phyloP scores from a whole-genome alignment of 1,140 invertebrate genomes.

The Drosophila setifemur region DNA sequence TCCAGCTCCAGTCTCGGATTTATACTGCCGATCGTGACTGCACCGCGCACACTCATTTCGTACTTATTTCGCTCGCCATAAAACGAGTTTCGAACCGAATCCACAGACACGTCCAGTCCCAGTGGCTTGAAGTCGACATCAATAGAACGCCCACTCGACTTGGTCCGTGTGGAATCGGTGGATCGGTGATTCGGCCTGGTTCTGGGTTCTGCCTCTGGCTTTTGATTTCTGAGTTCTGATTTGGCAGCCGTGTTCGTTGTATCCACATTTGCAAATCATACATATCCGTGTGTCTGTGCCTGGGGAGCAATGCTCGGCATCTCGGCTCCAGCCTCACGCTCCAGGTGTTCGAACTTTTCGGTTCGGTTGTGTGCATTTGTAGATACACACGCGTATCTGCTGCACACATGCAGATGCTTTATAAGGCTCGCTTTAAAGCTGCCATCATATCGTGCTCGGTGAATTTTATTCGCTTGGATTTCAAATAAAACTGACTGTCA shows the following conservation, averaged over 20 bases:
- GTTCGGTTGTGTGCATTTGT: neutral
- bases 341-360: constrained; percentile 71
- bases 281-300: constrained; percentile 11
- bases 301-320: constrained; percentile 67
- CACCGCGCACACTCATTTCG: constrained; percentile 20
- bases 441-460: constrained; percentile 1
- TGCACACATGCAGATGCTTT: constrained; percentile 1
- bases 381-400: neutral
- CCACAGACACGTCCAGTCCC: constrained; percentile 10
- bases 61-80: constrained; percentile 32
- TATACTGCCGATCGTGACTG: constrained; percentile 55
- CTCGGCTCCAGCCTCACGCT: constrained; percentile 15
- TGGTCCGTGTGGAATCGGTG: constrained; percentile 34
- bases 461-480: neutral
- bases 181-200: constrained; percentile 10
- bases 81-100: constrained; percentile 63
- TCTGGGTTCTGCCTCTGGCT: constrained; percentile 17
- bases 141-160: constrained; percentile 50
- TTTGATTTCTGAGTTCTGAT: constrained; percentile 4
- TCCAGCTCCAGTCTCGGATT: constrained; percentile 17
- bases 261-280: constrained; percentile 3
- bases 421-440: neutral
- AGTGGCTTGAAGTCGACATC: constrained; percentile 18
- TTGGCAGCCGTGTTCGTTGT: constrained; percentile 27
- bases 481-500: neutral